Evolutionary conservation across 2,113 vertebrate species (phyloP).

Genomic region (Accipiter virgatus): DNA sequence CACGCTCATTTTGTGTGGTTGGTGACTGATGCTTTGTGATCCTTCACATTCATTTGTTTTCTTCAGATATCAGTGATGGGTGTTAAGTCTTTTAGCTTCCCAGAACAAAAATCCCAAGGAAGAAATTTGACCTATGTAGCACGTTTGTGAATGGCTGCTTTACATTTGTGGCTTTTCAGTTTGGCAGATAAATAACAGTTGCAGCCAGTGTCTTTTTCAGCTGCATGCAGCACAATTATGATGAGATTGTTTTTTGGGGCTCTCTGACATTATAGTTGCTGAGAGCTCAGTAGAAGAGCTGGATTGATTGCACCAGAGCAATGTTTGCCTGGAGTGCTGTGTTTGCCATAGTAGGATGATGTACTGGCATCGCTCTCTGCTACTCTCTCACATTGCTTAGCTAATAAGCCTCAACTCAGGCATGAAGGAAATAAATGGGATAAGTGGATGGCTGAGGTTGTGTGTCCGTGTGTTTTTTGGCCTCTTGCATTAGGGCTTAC

Average conservation of each 20-base stretch:
- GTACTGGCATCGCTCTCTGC: not conserved
- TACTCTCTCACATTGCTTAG: not conserved
- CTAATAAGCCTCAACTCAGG: not conserved
- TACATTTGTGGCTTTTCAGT: not conserved
- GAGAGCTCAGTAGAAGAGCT: not conserved
- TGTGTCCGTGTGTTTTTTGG: not conserved
- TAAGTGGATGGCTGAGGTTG: not conserved
- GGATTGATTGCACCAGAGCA: not conserved
- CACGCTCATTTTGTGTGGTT: rapidly evolving
- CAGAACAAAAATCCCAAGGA: not conserved
- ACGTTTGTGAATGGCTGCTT: not conserved
- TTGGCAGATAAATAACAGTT: not conserved
- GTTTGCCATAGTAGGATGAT: not conserved
- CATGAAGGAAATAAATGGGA: not conserved
- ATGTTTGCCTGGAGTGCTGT: not conserved
- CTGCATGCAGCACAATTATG: rapidly evolving
- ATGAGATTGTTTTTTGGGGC: not conserved
- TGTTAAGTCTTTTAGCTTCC: not conserved
- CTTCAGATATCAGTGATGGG: not conserved
- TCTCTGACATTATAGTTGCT: not conserved
- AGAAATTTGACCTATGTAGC: not conserved
- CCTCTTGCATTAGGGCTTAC: not conserved
- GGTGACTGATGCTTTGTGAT: not conserved
- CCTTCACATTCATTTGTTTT: not conserved
- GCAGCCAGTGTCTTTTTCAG: not conserved